Conservation (phyloP, 2,797 vertebrate genomes). For the Parauchenoglanis punctatus region DNA sequence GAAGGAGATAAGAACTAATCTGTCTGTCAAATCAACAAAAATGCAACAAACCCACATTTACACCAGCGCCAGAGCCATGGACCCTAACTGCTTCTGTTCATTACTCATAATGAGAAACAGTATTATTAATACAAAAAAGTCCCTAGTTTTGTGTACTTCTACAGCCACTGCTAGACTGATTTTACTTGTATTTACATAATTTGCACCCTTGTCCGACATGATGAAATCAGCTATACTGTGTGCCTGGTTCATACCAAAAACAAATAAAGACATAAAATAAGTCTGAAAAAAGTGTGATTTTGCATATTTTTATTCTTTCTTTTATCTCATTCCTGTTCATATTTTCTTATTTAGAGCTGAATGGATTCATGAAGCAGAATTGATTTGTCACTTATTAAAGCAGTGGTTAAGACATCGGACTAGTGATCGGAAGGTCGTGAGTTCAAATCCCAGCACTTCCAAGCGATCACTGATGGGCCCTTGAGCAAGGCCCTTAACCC, state of each 20-base stretch:
- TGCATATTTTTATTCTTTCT: neutral
- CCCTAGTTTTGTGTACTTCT: constrained; percentile 30
- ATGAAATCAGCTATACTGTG: constrained; percentile 32
- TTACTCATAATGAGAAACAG: constrained; percentile 16
- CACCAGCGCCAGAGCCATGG: constrained; percentile 19
- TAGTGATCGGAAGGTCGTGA: no score
- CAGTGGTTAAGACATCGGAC: no score
- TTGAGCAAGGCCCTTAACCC: no score
- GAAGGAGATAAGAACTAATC: neutral
- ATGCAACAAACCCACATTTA: constrained; percentile 23
- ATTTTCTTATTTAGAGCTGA: neutral
- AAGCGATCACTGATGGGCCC: no score
- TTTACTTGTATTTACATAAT: constrained; percentile 38
- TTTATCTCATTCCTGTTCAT: neutral
- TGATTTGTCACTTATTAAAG: neutral
- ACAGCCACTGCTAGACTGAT: constrained; percentile 21
- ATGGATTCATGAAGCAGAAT: neutral
- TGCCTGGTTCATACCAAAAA: constrained; percentile 34
- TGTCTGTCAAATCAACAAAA: constrained; percentile 8
- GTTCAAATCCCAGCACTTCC: no score
- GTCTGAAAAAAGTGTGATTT: neutral
- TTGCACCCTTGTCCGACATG: constrained; percentile 27
- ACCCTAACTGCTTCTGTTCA: constrained; percentile 39
- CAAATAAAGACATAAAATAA: constrained; percentile 28
- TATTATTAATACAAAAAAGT: constrained; percentile 19